Base-by-base conservation (phyloP, 2,797 vertebrate species). In the Hafferia zeledoni region DNA sequence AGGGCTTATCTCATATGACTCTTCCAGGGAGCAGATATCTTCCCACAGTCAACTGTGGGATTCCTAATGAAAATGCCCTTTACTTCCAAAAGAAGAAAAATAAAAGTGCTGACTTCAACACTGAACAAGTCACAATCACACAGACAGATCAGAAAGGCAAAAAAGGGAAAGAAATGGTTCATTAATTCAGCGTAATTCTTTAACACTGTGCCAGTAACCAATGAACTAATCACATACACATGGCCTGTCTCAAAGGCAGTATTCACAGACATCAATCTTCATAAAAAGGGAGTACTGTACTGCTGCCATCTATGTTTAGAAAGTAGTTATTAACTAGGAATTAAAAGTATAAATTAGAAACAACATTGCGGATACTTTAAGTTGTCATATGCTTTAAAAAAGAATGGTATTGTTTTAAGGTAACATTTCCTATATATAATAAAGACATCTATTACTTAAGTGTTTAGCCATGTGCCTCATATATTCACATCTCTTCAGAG, bases 51-150 rank as follows among this genome's bases (percentile, higher is more conserved):
- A 75, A 23, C 83, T 46, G 56, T 67, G 55, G 86, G 83, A 90
- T 77, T 77, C 65, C 31, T 46, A 33, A 78, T 9, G 53, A 92
- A 85, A 93, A 89, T 65, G 78, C 82, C 28, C 31, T 87, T 90
- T 71, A 56, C 86, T 61, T 72, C 2, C 47, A 84, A 89, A 92
- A 77, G 74, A 89, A 76, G 83, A 87, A 85, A 87, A 96, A 93
- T 75, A 78, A 79, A 95, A 90, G 68, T 89, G 75, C 92, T 87
- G 74, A 88, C 50, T 93, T 95, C 81, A 93, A 88, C 35, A 67
- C 17, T 57, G 75, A 80, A 87, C 65, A 81, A 94, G 57, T 65
- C 12, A 5, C 37, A 60, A 64, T 82, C 74, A 84, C 70, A 70
- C 12, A 90, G 77, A 60, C 72, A 79, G 75, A 87, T 87, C 64